A percentile compares a stretch with the other conserved stretches of the same genome.
Evolutionary conservation across 2,888 invertebrate species (phyloP).

Genomic region (Agrotis puta): DNA sequence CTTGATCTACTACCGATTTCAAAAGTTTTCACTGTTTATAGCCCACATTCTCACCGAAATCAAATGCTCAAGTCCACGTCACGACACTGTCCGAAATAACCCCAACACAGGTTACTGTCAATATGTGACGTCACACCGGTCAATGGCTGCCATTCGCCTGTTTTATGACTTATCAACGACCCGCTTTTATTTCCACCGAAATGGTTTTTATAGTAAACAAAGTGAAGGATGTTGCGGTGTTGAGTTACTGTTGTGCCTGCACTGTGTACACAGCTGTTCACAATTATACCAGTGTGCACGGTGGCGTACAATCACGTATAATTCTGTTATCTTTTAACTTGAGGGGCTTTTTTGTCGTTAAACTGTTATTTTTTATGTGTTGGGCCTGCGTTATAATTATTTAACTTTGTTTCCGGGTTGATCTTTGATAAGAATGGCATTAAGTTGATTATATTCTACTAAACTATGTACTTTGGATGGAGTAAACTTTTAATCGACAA

Average conservation of each 20-base stretch:
- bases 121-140: constrained; percentile 46
- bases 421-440: background rate
- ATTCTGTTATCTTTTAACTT: constrained; percentile 24
- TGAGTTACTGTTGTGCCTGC: constrained; percentile 27
- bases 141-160: constrained; percentile 45
- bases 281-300: constrained; percentile 39
- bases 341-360: constrained; percentile 25
- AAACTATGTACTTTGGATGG: background rate
- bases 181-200: constrained; percentile 43
- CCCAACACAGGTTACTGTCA: constrained; percentile 29
- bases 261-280: constrained; percentile 48
- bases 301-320: constrained; percentile 33
- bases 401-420: background rate
- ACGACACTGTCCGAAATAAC: constrained; percentile 32
- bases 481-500: background rate
- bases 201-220: constrained; percentile 52
- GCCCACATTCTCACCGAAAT: constrained; percentile 14
- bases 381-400: background rate
- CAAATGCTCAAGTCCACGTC: constrained; percentile 39
- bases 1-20: background rate
- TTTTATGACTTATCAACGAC: constrained; percentile 52
- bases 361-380: constrained; percentile 17
- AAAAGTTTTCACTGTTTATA: constrained; percentile 13
- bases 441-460: background rate
- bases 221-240: constrained; percentile 23